These are phyloP conservation scores for Ctenosaura bakeri DNA, from an alignment of 2,797 vertebrate genomes.

Conservation along the genomic window DNA sequence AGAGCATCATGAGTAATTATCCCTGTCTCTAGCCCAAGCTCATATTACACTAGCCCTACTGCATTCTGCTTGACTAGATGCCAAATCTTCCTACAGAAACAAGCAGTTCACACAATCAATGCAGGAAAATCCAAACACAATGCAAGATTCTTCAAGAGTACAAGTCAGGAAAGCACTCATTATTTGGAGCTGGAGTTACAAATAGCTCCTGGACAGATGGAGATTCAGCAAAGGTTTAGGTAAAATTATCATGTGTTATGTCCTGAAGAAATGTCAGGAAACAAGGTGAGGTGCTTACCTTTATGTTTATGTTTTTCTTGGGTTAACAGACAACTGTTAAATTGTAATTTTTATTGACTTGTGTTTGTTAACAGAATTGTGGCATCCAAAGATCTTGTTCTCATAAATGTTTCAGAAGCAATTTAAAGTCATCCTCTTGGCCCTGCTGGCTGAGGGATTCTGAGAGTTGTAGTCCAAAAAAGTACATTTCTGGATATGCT, in stretches of 20 bases:
- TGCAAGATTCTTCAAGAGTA: background rate
- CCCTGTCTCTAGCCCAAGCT: too few relatives aligned
- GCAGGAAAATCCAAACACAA: background rate
- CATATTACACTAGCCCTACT: too few relatives aligned
- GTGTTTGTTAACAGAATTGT: too few relatives aligned
- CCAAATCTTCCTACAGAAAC: background rate
- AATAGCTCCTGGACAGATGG: background rate
- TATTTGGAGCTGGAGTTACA: background rate
- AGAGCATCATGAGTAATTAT: too few relatives aligned
- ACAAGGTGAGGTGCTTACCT: background rate
- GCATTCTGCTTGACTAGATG: too few relatives aligned
- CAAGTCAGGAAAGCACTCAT: background rate
- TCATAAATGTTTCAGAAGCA: background rate
- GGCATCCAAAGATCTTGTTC: too few relatives aligned
- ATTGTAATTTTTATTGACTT: background rate
- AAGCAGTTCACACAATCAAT: background rate
- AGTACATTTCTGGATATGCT: background rate
- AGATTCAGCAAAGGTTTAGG: background rate
- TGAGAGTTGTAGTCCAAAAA: too few relatives aligned
- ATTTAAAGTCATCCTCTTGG: too few relatives aligned
- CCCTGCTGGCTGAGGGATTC: too few relatives aligned
- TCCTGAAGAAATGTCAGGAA: background rate
- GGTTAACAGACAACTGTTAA: background rate
- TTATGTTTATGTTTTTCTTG: background rate
- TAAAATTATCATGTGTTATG: background rate